Percentiles rank a stretch among this genome's conserved stretches.
Evolutionary conservation across 53 echinoderm and acorn worm species (phyloP).

Genomic region (Zoroaster sp.): DNA sequence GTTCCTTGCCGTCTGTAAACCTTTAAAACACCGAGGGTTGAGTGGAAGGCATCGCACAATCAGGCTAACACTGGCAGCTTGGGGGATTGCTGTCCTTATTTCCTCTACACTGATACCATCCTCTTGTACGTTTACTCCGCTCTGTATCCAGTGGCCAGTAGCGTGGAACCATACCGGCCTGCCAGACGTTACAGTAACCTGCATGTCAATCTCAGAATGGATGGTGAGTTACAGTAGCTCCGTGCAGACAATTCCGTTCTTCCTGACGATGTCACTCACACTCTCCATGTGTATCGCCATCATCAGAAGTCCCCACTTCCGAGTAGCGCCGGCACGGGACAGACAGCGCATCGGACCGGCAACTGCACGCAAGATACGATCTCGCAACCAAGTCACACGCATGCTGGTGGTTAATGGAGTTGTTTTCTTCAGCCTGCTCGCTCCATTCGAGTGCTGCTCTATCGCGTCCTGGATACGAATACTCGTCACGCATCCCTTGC

Average conservation of each 20-base stretch:
- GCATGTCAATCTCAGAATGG: conserved; percentile 4
- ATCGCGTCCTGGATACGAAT: neutral
- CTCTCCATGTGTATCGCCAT: conserved; percentile 63
- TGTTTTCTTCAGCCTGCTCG: conserved; percentile 72
- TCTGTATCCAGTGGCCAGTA: conserved; percentile 65
- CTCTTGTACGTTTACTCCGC: conserved; percentile 31
- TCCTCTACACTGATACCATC: conserved; percentile 61
- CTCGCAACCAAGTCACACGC: conserved; percentile 73
- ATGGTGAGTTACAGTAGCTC: conserved; percentile 30
- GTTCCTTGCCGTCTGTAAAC: conserved; percentile 76
- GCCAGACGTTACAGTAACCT: conserved; percentile 51
- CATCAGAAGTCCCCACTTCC: conserved; percentile 19
- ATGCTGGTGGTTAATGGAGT: conserved; percentile 79
- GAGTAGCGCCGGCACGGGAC: neutral
- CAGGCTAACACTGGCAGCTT: conserved; percentile 30
- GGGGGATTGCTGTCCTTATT: conserved; percentile 56
- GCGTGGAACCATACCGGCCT: neutral
- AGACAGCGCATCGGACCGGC: neutral
- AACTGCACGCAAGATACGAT: conserved; percentile 34
- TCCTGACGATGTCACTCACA: conserved; percentile 60
- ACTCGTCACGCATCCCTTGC: neutral
- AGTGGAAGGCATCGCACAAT: conserved; percentile 45
- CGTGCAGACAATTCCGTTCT: conserved; percentile 73
- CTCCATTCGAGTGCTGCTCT: conserved; percentile 58
- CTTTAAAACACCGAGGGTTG: conserved; percentile 57